Conservation (phyloP, 2,888 invertebrate genomes). For the Tetramorium bicarinatum region DNA sequence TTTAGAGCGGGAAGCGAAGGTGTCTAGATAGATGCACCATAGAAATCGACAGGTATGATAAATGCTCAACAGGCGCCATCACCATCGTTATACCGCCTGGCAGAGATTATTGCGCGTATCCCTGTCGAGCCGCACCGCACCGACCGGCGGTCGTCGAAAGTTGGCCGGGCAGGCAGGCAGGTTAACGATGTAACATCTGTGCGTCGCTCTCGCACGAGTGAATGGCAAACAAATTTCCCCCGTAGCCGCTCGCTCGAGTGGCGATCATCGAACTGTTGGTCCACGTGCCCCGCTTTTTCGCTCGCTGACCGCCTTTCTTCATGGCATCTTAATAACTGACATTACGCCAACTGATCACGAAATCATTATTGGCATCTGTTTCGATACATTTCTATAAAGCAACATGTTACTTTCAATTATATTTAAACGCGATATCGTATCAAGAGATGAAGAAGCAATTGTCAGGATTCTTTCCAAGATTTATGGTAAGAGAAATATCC, state of each 20-base stretch:
- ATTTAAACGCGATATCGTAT: background rate
- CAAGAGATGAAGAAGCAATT: background rate
- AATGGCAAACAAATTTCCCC: slow-evolving; percentile 40
- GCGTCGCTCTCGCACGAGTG: slow-evolving; percentile 5
- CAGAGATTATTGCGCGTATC: slow-evolving; percentile 81
- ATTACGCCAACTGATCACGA: background rate
- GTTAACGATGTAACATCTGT: slow-evolving; percentile 54
- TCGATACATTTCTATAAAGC: background rate
- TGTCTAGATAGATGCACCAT: slow-evolving; percentile 81
- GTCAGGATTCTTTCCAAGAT: background rate
- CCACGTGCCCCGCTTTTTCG: background rate
- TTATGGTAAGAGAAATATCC: background rate
- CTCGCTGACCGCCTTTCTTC: background rate
- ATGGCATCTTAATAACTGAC: background rate
- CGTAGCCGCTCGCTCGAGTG: background rate
- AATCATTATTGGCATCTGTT: background rate
- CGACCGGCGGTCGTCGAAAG: slow-evolving; percentile 56
- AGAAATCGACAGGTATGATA: slow-evolving; percentile 83
- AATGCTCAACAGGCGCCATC: slow-evolving; percentile 80
- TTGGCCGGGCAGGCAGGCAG: slow-evolving; percentile 19
- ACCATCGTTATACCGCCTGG: slow-evolving; percentile 72
- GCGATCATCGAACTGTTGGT: slow-evolving; percentile 2
- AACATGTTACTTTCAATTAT: slow-evolving; percentile 2
- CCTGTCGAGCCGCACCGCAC: slow-evolving; percentile 74
- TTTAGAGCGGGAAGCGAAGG: slow-evolving; percentile 81